Percentiles rank a stretch among this genome's conserved stretches.
phyloP scores from a whole-genome alignment of 30 jellyfish, hydroid and myxozoan genomes.

The Cassiopea xamachana region DNA sequence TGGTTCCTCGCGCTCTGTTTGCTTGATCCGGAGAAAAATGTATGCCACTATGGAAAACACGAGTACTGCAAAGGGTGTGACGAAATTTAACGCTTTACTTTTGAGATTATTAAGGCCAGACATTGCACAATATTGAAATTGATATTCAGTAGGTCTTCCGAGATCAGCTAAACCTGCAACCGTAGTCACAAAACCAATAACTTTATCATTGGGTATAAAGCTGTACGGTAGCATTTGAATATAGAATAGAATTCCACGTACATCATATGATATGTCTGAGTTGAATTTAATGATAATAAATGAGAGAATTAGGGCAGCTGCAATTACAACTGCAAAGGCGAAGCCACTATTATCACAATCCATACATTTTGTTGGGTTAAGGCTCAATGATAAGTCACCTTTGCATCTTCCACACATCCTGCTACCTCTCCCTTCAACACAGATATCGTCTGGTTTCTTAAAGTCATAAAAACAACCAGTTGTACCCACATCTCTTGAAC shows the following conservation, averaged over 20 bases:
- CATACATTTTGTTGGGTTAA: slow-evolving; percentile 54
- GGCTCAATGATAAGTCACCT: slow-evolving; percentile 51
- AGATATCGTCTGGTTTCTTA: slow-evolving; percentile 60
- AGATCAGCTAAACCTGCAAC: slow-evolving; percentile 34
- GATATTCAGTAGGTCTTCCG: slow-evolving; percentile 71
- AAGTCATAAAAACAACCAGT: slow-evolving; percentile 63
- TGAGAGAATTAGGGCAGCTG: slow-evolving; percentile 25
- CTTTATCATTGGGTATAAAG: slow-evolving; percentile 59
- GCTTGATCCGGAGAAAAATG: slow-evolving; percentile 2
- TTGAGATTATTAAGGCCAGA: slow-evolving; percentile 50
- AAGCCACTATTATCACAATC: slow-evolving; percentile 35
- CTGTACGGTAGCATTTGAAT: slow-evolving; percentile 71
- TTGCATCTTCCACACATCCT: slow-evolving; percentile 71
- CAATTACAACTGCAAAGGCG: slow-evolving; percentile 29
- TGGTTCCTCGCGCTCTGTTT: slow-evolving; percentile 25
- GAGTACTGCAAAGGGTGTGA: slow-evolving; percentile 47
- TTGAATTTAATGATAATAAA: slow-evolving; percentile 40
- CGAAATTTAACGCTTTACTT: slow-evolving; percentile 54
- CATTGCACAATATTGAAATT: slow-evolving; percentile 49
- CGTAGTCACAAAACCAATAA: slow-evolving; percentile 43
- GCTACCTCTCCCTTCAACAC: slow-evolving; percentile 58
- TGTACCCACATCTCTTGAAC: slow-evolving; percentile 25
- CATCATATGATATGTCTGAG: slow-evolving; percentile 48
- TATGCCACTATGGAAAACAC: slow-evolving; percentile 12
- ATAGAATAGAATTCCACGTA: slow-evolving; percentile 69